Evolutionary conservation across 1,140 invertebrate genomes (phyloP), one percentile per base, ranked within the genome.

Genomic region (Galleria mellonella): DNA sequence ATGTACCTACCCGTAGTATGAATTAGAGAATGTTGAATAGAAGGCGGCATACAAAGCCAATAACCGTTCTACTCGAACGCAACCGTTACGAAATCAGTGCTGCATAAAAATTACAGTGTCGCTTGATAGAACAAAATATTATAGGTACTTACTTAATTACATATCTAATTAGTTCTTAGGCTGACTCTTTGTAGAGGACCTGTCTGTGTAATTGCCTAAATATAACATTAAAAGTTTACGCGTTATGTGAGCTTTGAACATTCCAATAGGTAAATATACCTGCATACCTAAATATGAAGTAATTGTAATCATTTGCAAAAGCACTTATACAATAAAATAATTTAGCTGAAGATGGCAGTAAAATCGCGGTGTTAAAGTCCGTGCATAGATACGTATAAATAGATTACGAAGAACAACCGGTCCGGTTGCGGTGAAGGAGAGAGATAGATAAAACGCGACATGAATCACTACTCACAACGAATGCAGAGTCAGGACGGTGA

Each of bases 391-490:
- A 77, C 58, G 58, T 75, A 81, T 78, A 81, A 83, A 84, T 83
- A 84, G 78, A 82, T 81, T 83, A 84, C 73, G 66, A 73, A 78
- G 78, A 75, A 78, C 76, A 72, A 81, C 74, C 81, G 81, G 83
- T 84, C 81, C 81, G 82, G 78, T 83, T 83, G 76, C 72, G 77
- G 70, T 63, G 78, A 78, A 83, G 74, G 78, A 85, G 79, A 69
- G 82, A 85, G 82, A 85, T 78, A 83, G 82, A 83, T 83, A 83
- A 71, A 83, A 79, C 74, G 76, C 82, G 72, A 79, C 78, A 82
- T 85, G 82, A 85, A 85, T 84, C 81, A 84, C 78, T 84, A 81
- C 72, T 75, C 62, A 59, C 71, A 68, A 71, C 62, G 64, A 62
- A 68, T 66, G 64, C 62, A 67, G 62, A 62, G 62, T 62, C 62